Conservation (phyloP, 2,113 vertebrate species). For the Catagonus wagneri region DNA sequence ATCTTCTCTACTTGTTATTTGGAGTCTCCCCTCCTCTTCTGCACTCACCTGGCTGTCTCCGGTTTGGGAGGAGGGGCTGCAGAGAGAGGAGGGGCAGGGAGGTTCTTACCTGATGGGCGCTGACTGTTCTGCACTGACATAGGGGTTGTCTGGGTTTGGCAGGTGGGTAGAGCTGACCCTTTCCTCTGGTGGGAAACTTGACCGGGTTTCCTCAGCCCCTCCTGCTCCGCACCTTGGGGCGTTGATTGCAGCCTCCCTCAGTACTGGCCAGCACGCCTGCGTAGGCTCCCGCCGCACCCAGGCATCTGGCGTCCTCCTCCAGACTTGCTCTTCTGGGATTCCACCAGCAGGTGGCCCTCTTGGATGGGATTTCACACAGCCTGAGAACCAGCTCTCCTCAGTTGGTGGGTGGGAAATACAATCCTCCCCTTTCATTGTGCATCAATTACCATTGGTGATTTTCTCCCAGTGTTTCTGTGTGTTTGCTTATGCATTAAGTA, state of each 20-base stretch:
- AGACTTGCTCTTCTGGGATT: neutral
- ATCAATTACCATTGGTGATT: neutral
- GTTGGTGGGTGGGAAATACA: neutral
- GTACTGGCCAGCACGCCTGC: neutral
- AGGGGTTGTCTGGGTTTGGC: neutral
- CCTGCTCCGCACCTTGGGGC: neutral
- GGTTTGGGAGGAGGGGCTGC: neutral
- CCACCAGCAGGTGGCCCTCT: neutral
- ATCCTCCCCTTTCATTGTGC: neutral
- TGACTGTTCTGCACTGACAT: neutral
- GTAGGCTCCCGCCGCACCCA: neutral
- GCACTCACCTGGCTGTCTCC: neutral
- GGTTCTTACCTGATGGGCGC: neutral
- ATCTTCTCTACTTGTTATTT: neutral
- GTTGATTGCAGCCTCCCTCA: neutral
- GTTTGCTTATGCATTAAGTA: neutral
- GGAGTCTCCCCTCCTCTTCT: neutral
- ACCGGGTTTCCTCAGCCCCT: neutral
- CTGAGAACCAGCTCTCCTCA: neutral
- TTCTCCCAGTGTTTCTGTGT: neutral
- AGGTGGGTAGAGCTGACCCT: neutral
- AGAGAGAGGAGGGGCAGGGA: neutral
- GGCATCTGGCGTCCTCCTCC: neutral
- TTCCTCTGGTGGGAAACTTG: neutral
- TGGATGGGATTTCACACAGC: neutral